phyloP scores from a whole-genome alignment of 64 coral and sea anemone species.

The Acropora tenuis region DNA sequence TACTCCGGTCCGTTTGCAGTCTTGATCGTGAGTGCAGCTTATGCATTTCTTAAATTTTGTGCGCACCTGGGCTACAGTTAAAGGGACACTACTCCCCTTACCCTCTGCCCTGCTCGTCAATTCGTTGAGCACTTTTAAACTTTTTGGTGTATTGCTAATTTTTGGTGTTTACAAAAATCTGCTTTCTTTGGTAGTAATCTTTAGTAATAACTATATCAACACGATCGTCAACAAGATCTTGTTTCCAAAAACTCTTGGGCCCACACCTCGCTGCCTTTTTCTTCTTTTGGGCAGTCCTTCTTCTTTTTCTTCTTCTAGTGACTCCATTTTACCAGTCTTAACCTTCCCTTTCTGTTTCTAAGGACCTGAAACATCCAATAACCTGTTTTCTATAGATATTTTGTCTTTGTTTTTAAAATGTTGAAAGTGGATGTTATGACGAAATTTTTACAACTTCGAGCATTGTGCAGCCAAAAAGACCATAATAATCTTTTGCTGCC shows the following conservation, averaged over 20 bases:
- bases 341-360: not conserved
- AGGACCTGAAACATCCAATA: not conserved
- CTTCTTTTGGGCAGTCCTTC: not conserved
- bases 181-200: not conserved
- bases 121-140: slow-evolving; percentile 13
- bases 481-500: too few relatives aligned
- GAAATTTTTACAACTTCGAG: too few relatives aligned
- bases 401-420: not conserved
- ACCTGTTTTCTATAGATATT: not conserved
- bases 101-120: slow-evolving; percentile 1
- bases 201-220: not conserved
- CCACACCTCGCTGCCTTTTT: not conserved
- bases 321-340: not conserved
- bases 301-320: not conserved
- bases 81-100: slow-evolving; percentile 40
- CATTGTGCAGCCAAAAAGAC: too few relatives aligned
- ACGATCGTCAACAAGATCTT: not conserved
- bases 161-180: slow-evolving; percentile 28
- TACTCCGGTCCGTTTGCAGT: too few relatives aligned
- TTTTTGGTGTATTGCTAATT: not conserved
- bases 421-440: too few relatives aligned
- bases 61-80: slow-evolving; percentile 32
- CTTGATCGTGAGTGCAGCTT: too few relatives aligned
- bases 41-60: not conserved
- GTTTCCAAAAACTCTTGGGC: not conserved